phyloP scores from a whole-genome alignment of 2,888 invertebrate species.

The Lacanobia oleracea region DNA sequence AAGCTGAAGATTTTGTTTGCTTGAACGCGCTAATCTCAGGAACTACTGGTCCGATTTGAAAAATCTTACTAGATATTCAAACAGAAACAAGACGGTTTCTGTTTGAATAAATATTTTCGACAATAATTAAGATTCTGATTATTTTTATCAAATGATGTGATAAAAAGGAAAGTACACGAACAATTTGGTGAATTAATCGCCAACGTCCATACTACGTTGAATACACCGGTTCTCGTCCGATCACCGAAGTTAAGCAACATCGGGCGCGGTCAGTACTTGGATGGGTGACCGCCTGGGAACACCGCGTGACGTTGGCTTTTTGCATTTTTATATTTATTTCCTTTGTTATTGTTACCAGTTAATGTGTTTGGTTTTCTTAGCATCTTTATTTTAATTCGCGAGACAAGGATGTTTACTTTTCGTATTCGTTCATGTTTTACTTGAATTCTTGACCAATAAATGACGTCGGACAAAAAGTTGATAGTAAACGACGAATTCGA shows the following conservation, averaged over 20 bases:
- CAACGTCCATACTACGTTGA: slow-evolving; percentile 86
- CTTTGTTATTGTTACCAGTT: not conserved
- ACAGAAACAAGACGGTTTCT: no score
- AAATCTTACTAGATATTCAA: no score
- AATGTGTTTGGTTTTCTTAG: not conserved
- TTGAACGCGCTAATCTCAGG: no score
- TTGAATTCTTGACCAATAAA: no score
- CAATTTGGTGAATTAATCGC: slow-evolving; percentile 54
- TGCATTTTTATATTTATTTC: slow-evolving; percentile 55
- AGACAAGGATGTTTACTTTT: no score
- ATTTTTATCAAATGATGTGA: no score
- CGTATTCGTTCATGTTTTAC: no score
- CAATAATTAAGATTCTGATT: no score
- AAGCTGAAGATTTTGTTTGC: no score
- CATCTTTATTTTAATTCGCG: not conserved
- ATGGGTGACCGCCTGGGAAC: slow-evolving; percentile 85
- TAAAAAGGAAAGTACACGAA: not conserved
- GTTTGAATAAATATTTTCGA: no score
- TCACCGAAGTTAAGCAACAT: slow-evolving; percentile 88
- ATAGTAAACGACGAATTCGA: not conserved
- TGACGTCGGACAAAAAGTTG: not conserved
- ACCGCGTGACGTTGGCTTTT: slow-evolving; percentile 72
- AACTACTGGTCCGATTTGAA: no score
- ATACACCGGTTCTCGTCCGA: slow-evolving; percentile 88
- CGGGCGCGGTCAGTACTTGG: slow-evolving; percentile 88